Evolutionary conservation across 37 sponge, comb jelly and placozoan genomes (phyloP), one percentile per base, ranked within the genome.

Genomic region (Halichondria panicea): DNA sequence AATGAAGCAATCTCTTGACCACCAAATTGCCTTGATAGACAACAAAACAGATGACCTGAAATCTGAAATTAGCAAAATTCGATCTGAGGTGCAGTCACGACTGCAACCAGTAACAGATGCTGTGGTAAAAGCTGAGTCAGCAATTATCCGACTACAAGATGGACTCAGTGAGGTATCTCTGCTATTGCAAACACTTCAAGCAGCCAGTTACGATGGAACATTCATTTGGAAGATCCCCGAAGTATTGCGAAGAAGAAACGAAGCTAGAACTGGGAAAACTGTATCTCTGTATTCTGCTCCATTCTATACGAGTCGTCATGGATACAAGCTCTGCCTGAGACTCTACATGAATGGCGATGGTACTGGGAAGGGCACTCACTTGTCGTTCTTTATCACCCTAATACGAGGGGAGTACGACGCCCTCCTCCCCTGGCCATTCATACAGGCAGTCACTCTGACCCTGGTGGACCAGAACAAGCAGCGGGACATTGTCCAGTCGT

Each of bases 301-400:
- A 0, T 93, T 93, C 83, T 93, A 75, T 75, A 93, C 90, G 25
- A 74, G 84, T 35, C 74, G 87, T 8, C 77, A 85, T 56, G 94
- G 94, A 12, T 93, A 93, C 82, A 88, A 86, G 78, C 38, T 93
- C 52, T 93, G 94, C 55, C 78, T 89, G 37, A 30, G 94, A 21
- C 72, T 93, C 9, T 93, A 93, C 52, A 77, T 93, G 79, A 76
- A 89, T 78, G 94, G 94, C 43, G 94, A 93, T 81, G 94, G 94
- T 0, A 61, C 66, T 58, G 94, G 94, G 4, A 89, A 81, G 59
- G 74, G 77, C 19, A 81, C 78, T 1, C 80, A 85, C 66, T 56
- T 93, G 66, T 83, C 83, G n/a, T 86, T 86, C 80, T 93, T 93
- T 71, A 45, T 93, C 40, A 89, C 89, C 32, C 46, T 93, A 39